Evolutionary conservation across 2,113 vertebrate genomes (phyloP).

Genomic region (Channa argus): DNA sequence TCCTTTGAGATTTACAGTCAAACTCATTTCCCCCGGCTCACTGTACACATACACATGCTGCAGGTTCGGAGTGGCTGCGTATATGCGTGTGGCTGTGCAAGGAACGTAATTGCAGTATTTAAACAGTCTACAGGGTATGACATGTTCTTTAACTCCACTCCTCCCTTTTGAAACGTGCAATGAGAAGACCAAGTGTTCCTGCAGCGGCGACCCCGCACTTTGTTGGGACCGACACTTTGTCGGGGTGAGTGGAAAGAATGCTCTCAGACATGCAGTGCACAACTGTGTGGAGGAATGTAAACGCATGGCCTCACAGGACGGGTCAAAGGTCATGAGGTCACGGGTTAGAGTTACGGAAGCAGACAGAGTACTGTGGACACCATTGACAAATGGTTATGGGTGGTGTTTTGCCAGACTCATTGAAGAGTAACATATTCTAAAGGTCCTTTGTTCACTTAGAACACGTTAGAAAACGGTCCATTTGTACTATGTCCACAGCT

Average conservation of each 20-base stretch:
- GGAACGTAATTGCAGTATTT: neutral
- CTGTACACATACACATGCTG: neutral
- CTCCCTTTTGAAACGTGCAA: constrained; percentile 3
- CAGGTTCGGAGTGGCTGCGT: constrained; percentile 12
- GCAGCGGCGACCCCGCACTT: too few species aligned
- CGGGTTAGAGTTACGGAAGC: neutral
- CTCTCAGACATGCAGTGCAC: constrained; percentile 13
- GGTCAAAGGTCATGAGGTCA: constrained; percentile 19
- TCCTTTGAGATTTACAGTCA: constrained; percentile 23
- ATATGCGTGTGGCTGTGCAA: neutral
- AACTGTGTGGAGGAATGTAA: constrained; percentile 27
- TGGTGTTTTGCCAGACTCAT: too few species aligned
- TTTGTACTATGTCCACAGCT: too few species aligned
- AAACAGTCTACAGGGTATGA: neutral
- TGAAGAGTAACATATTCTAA: too few species aligned
- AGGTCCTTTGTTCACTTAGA: too few species aligned
- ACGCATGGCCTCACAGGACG: neutral
- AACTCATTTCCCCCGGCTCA: neutral
- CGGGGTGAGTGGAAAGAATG: constrained; percentile 2
- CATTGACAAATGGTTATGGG: neutral
- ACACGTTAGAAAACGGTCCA: too few species aligned
- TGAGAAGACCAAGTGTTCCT: too few species aligned
- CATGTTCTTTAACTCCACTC: neutral
- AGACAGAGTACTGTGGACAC: neutral
- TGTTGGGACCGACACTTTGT: constrained; percentile 4